Base-by-base conservation (phyloP, 2,113 vertebrate genomes). In the Misgurnus anguillicaudatus region DNA sequence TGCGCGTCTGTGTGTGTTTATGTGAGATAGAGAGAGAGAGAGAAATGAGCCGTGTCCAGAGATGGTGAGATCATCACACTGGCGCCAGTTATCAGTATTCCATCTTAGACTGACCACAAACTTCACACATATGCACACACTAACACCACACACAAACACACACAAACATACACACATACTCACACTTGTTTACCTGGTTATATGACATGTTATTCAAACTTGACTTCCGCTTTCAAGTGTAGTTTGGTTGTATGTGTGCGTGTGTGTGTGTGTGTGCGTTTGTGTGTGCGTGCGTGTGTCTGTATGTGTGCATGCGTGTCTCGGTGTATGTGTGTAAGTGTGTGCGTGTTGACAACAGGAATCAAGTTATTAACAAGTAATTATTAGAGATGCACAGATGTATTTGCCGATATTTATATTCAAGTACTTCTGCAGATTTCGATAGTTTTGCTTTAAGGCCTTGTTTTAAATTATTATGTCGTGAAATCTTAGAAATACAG, bases 61-160 rank as follows among this genome's bases (percentile, higher is more conserved):
- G 69, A 72, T 72, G 51, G 51, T 72, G 69, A 72, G 69, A 72
- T 72, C 69, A 58, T 80, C 80, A 85, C 63, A 75, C 78, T 47
- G 77, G 78, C 80, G 66, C 81, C 70, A 78, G 82, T 75, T 81
- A 89, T 87, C 53, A 83, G 87, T 88, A 71, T 72, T 41, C 51
- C 53, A 72, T 72, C 36, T 72, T 31, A 70, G 48, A 70, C 84
- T 74, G 84, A 75, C 47, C 63, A 68, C 6, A 21, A 14, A 60
- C 45, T 36, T 68, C 42, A 45, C 64, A 66, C 21, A 24, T 60
- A 63, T 6, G 21, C 24, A 31, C 24, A 31, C 24, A 31, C 24
- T 31, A 31, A 31, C 24, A 31, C 24, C 24, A 31, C 24, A 31
- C 24, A 31, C 24, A 31, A 31, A 31, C 24, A 57, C 70, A 16